Evolutionary conservation across 2,888 invertebrate genomes (phyloP), one percentile per base, ranked within the genome.

Genomic region (Yponomeuta cagnagella): DNA sequence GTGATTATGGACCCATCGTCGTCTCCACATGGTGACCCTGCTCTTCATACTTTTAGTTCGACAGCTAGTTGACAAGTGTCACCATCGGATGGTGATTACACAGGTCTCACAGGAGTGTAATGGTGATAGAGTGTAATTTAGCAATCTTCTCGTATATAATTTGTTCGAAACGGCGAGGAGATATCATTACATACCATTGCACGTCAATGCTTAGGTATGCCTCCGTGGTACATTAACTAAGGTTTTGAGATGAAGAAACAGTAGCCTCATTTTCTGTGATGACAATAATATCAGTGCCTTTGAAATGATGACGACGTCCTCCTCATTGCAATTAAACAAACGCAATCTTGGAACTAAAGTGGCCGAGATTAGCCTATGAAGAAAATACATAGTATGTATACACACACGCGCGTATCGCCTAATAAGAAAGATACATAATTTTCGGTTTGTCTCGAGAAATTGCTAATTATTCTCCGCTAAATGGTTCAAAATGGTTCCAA

Each of bases 101-200:
- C 52, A 15, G 52, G 4, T 58, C 52, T 58, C 5, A 58, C 52
- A 15, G 12, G 12, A 15, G 15, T 58, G 52, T 58, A 58, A 58
- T 58, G 52, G 65, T 65, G 33, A 65, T 31, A 65, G 30, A 30
- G 65, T 65, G 10, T 65, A 65, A 65, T 65, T 65, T 65, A 31
- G 33, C 65, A 65, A 65, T 65, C 65, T 65, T 65, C 65, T 65
- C 31, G 65, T 8, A 33, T 65, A 30, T 65, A 65, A 65, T 31
- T 65, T 33, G 10, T 12, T 30, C 10, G 65, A 33, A 43, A 43
- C 43, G 67, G 12, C 52, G 52, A 58, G 52, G 52, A 58, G 52
- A 15, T 58, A 12, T 58, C 52, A 58, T 58, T 58, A 58, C 52
- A 58, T 58, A 15, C 15, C 52, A 58, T 58, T 58, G 52, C 52